phyloP scores from a whole-genome alignment of 30 jellyfish, hydroid and myxozoan genomes.

The Cassiopea xamachana region DNA sequence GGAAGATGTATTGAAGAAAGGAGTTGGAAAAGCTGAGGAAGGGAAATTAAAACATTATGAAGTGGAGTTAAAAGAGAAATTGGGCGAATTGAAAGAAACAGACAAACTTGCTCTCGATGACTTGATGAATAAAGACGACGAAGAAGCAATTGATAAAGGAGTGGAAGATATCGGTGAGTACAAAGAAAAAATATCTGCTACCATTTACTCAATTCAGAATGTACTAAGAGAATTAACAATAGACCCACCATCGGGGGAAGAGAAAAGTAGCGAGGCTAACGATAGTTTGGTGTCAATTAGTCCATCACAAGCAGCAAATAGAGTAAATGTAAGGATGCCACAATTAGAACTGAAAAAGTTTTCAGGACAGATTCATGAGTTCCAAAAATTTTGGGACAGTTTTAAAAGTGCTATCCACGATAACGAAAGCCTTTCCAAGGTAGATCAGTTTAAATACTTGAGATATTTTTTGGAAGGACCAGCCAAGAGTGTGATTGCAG shows the following conservation, averaged over 20 bases:
- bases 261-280: neutral
- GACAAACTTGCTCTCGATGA: neutral
- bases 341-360: too few species aligned
- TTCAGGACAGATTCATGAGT: too few species aligned
- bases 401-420: too few species aligned
- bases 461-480: too few species aligned
- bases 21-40: constrained; percentile 1
- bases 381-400: too few species aligned
- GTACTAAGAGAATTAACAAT: neutral
- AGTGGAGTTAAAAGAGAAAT: constrained; percentile 24
- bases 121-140: neutral
- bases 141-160: neutral
- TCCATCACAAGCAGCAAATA: neutral
- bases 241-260: neutral
- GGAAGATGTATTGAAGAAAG: constrained; percentile 25
- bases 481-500: too few species aligned
- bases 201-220: neutral
- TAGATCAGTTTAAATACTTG: too few species aligned
- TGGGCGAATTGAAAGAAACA: neutral
- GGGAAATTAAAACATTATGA: constrained; percentile 8
- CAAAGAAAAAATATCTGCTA: neutral
- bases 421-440: too few species aligned
- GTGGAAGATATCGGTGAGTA: neutral
- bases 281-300: neutral
- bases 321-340: too few species aligned